A percentile compares a stretch with the other conserved stretches of the same genome.
Evolutionary conservation across 2,888 invertebrate species (phyloP).

Genomic region (Ommatoiulus sabulosus): DNA sequence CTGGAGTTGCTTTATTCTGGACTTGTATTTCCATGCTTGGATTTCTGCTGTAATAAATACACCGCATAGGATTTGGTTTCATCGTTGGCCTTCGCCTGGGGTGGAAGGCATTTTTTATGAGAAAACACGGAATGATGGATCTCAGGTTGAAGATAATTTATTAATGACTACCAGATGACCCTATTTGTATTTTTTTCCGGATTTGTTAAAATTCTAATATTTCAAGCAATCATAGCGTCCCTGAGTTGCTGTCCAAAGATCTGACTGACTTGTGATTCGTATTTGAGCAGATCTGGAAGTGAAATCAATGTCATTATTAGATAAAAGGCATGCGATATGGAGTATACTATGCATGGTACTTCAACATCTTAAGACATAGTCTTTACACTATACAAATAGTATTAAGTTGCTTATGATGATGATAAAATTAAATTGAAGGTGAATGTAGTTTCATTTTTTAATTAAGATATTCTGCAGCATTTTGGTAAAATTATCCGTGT

Average conservation of each 20-base stretch:
- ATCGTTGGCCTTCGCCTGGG: not conserved
- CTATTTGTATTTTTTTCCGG: not conserved
- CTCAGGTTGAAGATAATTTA: slow-evolving; percentile 21
- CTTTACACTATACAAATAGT: no score
- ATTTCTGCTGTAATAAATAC: not conserved
- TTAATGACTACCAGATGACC: not conserved
- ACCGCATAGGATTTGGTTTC: not conserved
- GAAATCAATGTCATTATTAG: not conserved
- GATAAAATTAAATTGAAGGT: no score
- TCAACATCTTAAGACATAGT: no score
- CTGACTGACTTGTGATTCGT: not conserved
- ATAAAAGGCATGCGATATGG: not conserved
- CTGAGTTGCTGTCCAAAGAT: not conserved
- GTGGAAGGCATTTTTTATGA: not conserved
- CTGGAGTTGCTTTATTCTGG: not conserved
- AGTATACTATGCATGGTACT: no score
- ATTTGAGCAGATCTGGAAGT: not conserved
- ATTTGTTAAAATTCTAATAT: not conserved
- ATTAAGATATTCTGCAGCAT: no score
- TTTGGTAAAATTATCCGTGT: no score
- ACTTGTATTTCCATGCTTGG: not conserved
- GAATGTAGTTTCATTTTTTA: no score
- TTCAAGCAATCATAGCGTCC: not conserved
- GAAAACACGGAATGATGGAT: not conserved
- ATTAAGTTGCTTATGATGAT: no score